Evolutionary conservation across 2,113 vertebrate genomes (phyloP), one percentile per base, ranked within the genome.

Genomic region (Chaetops frenatus): DNA sequence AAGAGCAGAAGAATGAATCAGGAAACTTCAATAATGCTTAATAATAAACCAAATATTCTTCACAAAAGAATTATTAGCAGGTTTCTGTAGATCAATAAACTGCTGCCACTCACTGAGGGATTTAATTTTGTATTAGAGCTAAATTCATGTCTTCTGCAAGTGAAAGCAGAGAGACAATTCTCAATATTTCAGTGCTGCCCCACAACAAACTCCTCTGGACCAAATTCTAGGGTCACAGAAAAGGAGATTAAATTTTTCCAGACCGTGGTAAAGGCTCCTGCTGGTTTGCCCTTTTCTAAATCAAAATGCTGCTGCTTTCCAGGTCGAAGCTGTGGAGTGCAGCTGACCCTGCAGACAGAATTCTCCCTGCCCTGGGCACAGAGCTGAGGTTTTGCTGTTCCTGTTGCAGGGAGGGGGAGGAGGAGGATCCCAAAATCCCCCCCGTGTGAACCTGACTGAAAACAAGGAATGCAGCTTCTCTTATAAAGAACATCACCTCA

Each of bases 371-470:
- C 57, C 62, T n/a, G 27, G 25, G 40, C 40, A 11, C 33, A 9
- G 57, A 33, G 44, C 25, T 31, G 23, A 35, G 48, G 9, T 17
- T 45, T 45, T 29, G 60, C 45, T 51, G 21, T 66, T 57, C 9
- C 7, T 67, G 1, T 5, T 35, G 45, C 23, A 76, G 31, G 28
- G 24, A 80, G 3, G 1, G 76, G 35, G 42, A 86, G 42, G 44
- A 79, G 35, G 44, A 87, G 42, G 44, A 69, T 22, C 18, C 29
- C 53, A n/a, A 36, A 19, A 16, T 5, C 25, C 16, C 15, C 24
- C 3, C 11, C 12, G 0, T 2, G 2, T 15, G 54, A 78, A 40
- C 28, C 17, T 42, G 51, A 8, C 48, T 12, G 4, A n/a, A 45
- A n/a, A 22, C 20, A 50, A 29, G 48, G 33, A 45, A 72, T 20